A percentile compares a stretch with the other conserved stretches of the same genome.
phyloP scores from a whole-genome alignment of 2,888 invertebrate genomes.

The Philereme transversata region DNA sequence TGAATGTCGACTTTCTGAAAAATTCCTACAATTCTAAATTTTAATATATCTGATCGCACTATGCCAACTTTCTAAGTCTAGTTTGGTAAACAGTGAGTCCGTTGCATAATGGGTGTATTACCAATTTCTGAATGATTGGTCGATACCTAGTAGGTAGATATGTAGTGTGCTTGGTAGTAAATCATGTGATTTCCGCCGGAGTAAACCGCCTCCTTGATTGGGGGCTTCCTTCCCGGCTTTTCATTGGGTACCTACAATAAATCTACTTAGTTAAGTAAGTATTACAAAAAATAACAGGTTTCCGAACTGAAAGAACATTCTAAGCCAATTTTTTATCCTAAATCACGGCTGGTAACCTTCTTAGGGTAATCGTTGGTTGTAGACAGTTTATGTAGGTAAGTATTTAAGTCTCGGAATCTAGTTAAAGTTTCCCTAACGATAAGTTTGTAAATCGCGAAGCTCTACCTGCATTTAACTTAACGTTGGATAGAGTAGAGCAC shows the following conservation, averaged over 20 bases:
- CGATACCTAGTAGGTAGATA: slow-evolving; percentile 3
- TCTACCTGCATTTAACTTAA: slow-evolving; percentile 16
- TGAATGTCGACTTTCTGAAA: too few species aligned
- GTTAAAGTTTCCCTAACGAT: slow-evolving; percentile 5
- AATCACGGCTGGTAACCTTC: too few species aligned
- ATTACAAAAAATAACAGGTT: too few species aligned
- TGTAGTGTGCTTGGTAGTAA: slow-evolving; percentile 36
- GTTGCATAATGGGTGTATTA: not conserved
- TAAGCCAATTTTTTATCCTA: too few species aligned
- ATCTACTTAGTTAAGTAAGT: slow-evolving; percentile 10
- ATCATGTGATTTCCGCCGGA: slow-evolving; percentile 39
- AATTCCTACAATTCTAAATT: too few species aligned
- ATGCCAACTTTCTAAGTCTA: too few species aligned
- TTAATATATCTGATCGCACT: too few species aligned
- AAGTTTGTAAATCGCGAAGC: slow-evolving; percentile 16
- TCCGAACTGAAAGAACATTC: too few species aligned
- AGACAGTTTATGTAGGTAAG: too few species aligned
- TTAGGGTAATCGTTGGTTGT: too few species aligned
- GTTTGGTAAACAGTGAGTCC: too few species aligned
- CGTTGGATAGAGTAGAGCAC: slow-evolving; percentile 4
- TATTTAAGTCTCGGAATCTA: too few species aligned
- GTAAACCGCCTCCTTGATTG: slow-evolving; percentile 43
- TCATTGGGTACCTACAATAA: not conserved
- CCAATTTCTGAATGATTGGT: not conserved
- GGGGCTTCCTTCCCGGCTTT: slow-evolving; percentile 42